A percentile compares a stretch with the other conserved stretches of the same genome.
These are phyloP conservation scores for Erebia palarica DNA, from an alignment of 2,888 invertebrate genomes.

Conservation along the genomic window DNA sequence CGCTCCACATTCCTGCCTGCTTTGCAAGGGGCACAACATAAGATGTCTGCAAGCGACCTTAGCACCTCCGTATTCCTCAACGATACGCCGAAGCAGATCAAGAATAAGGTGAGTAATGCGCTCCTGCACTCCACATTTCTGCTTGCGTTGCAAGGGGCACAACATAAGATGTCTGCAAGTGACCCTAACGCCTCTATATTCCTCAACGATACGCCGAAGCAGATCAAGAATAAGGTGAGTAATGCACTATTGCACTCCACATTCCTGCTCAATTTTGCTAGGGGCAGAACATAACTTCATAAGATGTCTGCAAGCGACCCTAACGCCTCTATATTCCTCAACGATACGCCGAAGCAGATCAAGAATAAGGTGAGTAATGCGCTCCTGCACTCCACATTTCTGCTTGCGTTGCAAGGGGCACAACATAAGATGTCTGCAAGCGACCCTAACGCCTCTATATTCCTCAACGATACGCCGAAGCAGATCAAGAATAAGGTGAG, in stretches of 20 bases:
- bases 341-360: conserved; percentile 96
- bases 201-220: conserved; percentile 96
- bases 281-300: conserved; percentile 98
- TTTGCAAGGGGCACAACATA: conserved; percentile 97
- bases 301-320: conserved; percentile 98
- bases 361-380: conserved; percentile 98
- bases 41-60: conserved; percentile 98
- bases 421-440: conserved; percentile 99
- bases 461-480: conserved; percentile 96
- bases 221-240: conserved; percentile 98
- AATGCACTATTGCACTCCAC: conserved; percentile 91
- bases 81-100: conserved; percentile 97
- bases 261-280: conserved; percentile 97
- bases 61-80: conserved; percentile 97
- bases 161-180: conserved; percentile 99
- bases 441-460: conserved; percentile 96
- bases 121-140: conserved; percentile 94
- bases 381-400: conserved; percentile 92
- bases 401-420: conserved; percentile 97
- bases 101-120: conserved; percentile 96
- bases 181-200: conserved; percentile 96
- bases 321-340: conserved; percentile 97
- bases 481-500: conserved; percentile 98
- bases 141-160: conserved; percentile 97
- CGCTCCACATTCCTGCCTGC: conserved; percentile 96